These are phyloP conservation scores for Artibeus jamaicensis DNA, from an alignment of 2,797 vertebrate species.

Conservation along the genomic window DNA sequence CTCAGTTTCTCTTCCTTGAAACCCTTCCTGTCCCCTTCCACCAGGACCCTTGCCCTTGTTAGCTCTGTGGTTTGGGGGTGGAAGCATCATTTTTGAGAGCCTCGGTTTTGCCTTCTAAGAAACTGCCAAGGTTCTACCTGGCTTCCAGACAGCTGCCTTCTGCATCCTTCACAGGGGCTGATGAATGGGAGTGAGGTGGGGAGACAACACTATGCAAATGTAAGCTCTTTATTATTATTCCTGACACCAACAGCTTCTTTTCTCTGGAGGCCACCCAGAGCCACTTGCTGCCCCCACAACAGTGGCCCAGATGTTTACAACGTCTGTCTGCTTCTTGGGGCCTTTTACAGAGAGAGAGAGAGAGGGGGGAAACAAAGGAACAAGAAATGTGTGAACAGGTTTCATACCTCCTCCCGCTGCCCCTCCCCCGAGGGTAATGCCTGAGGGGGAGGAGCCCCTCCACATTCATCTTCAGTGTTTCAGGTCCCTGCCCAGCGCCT, in stretches of 20 bases:
- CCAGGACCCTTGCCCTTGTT: too few species aligned
- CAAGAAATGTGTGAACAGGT: background rate
- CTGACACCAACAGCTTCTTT: constrained; percentile 32
- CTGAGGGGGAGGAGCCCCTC: background rate
- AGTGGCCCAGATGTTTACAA: constrained; percentile 62
- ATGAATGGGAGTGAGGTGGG: background rate
- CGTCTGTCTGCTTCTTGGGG: constrained; percentile 65
- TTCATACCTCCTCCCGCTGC: background rate
- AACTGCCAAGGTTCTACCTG: background rate
- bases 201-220: background rate
- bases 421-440: rapidly evolving
- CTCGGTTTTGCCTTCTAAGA: background rate
- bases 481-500: rapidly evolving
- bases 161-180: background rate
- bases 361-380: background rate
- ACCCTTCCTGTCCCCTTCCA: background rate
- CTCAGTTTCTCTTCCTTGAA: background rate
- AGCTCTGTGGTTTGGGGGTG: background rate
- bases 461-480: background rate
- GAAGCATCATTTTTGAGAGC: background rate
- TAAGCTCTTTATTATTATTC: constrained; percentile 60
- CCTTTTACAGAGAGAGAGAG: background rate
- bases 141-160: background rate
- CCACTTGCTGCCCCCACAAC: constrained; percentile 2
- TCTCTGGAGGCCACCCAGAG: constrained; percentile 33